Base-by-base conservation (phyloP, 1,140 invertebrate species). In the Globodera rostochiensis region DNA sequence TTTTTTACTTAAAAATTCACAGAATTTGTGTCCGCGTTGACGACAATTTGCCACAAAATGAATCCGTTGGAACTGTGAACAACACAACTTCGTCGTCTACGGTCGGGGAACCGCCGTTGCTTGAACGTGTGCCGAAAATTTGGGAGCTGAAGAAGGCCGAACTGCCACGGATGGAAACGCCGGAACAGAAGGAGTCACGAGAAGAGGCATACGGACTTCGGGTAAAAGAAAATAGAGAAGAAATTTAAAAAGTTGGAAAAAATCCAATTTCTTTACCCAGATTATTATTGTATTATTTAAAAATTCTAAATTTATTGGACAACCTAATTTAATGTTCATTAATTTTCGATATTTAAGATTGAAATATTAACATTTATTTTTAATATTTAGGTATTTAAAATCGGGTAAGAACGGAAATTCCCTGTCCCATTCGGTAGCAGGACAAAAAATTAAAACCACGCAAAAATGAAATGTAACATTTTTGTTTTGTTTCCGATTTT, bases 21-120 rank as follows among this genome's bases (percentile, higher is more conserved):
- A 86, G 88, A 79, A 86, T 89, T 82, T 90, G 88, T 66, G 88
- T 89, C 57, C 80, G 86, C 36, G 88, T 90, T 53, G 87, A 88
- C 73, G 86, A 88, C 50, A 70, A 57, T 84, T 64, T 73, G 50
- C 57, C 81, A 86, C 9, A 79, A 69, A 85, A n/a, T 53, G 80
- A 66, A 25, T 21, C 64, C 36, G 79, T 82, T 57, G 75, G 77
- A 50, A 71, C 50, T 13, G 74, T 74, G 46, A 64, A 70, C 15
- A 80, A 80, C 15, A 74, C 66, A 70, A 67, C 79, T 36, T 81
- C 46, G 46, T 46, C 25, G 8, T 21, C 67, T 66, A 9, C 74
- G 13, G n/a, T 21, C 7, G 73, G 57, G 6, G 73, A 86, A 1
- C 53, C 74, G 15, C n/a, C 45, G 69, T 74, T 84, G 83, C 83